Percentiles rank a stretch among this genome's conserved stretches.
These are phyloP conservation scores for Nipponia nippon DNA, from an alignment of 2,113 vertebrate genomes.

Conservation along the genomic window DNA sequence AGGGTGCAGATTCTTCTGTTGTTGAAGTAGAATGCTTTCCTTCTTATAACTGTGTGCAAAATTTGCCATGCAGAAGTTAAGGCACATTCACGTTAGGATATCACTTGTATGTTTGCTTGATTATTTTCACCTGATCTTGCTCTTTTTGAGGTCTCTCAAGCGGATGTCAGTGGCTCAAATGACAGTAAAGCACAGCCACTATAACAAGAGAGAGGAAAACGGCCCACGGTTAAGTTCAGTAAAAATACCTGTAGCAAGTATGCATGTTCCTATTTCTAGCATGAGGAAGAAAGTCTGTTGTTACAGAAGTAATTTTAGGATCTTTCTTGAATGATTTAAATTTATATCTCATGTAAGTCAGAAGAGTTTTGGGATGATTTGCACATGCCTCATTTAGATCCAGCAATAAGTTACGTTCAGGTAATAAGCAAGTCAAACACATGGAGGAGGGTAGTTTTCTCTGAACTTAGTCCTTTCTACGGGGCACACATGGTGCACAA, in stretches of 20 bases:
- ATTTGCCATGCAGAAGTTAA: neutral
- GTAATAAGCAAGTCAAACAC: neutral
- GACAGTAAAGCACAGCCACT: slow-evolving; percentile 77
- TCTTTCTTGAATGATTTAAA: neutral
- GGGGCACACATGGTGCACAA: neutral
- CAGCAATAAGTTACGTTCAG: neutral
- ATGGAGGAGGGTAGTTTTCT: neutral
- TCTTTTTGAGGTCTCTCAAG: neutral
- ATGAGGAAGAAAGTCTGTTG: neutral
- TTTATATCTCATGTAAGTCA: neutral
- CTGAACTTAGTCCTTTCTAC: neutral
- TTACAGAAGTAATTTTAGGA: neutral
- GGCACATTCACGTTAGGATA: neutral
- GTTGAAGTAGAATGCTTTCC: neutral
- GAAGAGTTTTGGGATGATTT: neutral
- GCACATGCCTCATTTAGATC: neutral
- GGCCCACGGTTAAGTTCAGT: neutral
- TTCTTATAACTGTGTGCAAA: neutral
- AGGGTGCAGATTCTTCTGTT: neutral
- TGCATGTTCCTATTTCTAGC: neutral
- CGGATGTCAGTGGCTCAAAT: slow-evolving; percentile 54
- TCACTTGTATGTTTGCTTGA: neutral
- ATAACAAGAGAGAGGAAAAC: neutral
- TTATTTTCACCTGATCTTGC: neutral
- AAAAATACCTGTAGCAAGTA: neutral